Conservation (phyloP, 1,140 invertebrate genomes). For the Drosophila nikananu region DNA sequence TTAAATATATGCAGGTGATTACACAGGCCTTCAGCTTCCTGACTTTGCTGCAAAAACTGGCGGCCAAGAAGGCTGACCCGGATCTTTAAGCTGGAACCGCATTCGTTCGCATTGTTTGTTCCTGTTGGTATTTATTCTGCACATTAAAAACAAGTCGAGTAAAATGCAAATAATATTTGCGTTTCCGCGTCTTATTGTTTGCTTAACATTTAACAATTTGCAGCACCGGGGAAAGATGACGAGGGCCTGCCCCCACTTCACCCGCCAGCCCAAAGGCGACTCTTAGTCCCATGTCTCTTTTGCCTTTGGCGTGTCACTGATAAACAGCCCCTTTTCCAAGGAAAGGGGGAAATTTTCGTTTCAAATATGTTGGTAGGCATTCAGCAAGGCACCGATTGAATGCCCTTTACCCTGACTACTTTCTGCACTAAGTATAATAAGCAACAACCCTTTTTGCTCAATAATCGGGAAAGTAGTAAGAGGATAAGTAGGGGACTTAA, state of each 20-base stretch:
- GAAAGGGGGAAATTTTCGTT: constrained; percentile 2
- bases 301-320: constrained; percentile 60
- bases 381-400: constrained; percentile 17
- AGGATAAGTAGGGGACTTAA: too few species aligned
- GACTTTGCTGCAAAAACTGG: constrained; percentile 86
- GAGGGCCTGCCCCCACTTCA: not conserved
- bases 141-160: constrained; percentile 75
- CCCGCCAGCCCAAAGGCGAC: not conserved
- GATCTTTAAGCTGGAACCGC: constrained; percentile 76
- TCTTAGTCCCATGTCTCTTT: constrained; percentile 24
- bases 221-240: constrained; percentile 5
- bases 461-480: not conserved
- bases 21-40: constrained; percentile 82
- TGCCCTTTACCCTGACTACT: constrained; percentile 28
- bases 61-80: constrained; percentile 87
- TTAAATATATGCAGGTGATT: constrained; percentile 58
- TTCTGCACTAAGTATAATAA: not conserved
- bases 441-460: not conserved
- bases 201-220: constrained; percentile 61
- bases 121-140: constrained; percentile 64
- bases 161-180: constrained; percentile 74
- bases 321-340: constrained; percentile 34
- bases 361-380: constrained; percentile 12
- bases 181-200: constrained; percentile 61
- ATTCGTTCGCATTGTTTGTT: constrained; percentile 29